These are phyloP conservation scores for Urosaurus nigricauda DNA, from an alignment of 2,797 vertebrate genomes.

Conservation along the genomic window DNA sequence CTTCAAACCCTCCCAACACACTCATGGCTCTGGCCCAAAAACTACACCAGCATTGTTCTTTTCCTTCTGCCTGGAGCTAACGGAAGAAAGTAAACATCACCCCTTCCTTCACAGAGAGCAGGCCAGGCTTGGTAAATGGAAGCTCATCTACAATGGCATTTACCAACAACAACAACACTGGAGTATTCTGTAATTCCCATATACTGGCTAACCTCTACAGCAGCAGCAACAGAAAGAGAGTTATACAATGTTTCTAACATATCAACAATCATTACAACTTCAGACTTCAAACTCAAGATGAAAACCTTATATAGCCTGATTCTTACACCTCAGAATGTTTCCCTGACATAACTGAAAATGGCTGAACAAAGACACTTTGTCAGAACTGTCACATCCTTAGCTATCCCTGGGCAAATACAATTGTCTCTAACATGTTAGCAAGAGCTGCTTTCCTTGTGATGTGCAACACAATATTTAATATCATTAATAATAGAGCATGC, in stretches of 20 bases:
- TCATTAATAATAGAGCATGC: slow-evolving; percentile 9
- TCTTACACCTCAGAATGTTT: neutral
- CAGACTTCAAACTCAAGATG: neutral
- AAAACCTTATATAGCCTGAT: neutral
- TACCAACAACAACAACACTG: neutral
- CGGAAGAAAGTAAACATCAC: neutral
- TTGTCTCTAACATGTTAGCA: neutral
- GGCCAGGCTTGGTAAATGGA: neutral
- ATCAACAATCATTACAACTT: neutral
- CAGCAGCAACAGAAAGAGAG: neutral
- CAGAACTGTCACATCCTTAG: neutral
- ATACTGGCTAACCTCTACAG: neutral
- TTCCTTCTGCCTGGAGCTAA: neutral
- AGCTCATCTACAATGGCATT: neutral
- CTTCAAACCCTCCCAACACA: neutral
- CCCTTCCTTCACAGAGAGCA: neutral
- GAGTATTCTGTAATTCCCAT: neutral
- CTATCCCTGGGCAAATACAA: neutral
- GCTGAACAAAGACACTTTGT: neutral
- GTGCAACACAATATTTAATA: neutral
- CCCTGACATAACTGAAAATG: neutral
- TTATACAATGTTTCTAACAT: neutral
- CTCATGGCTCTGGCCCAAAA: neutral
- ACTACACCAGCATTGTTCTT: neutral
- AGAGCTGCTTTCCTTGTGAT: neutral